Percentiles rank a stretch among this genome's conserved stretches.
phyloP scores from a whole-genome alignment of 2,113 vertebrate species.

The Acanthochromis polyacanthus region DNA sequence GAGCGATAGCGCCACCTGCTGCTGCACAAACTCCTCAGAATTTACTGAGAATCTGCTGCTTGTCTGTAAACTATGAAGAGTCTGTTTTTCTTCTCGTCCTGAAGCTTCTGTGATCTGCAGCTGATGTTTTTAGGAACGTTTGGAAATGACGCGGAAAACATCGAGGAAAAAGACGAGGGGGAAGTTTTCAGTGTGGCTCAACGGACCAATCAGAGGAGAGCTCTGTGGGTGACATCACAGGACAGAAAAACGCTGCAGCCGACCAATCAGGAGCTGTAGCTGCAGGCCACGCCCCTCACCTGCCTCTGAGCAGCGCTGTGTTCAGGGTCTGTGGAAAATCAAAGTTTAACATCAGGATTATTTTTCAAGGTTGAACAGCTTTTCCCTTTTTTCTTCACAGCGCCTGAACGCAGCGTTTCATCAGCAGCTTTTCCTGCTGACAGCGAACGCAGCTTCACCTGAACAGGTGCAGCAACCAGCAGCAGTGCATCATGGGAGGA shows the following conservation, averaged over 20 bases:
- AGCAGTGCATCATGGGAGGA: conserved; percentile 17
- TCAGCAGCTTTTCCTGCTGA: background rate
- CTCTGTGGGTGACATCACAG: conserved; percentile 6
- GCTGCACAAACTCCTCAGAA: background rate
- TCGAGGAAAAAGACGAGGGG: too few relatives aligned
- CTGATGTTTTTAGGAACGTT: too few relatives aligned
- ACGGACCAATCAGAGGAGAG: conserved; percentile 43
- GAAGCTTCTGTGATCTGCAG: too few relatives aligned
- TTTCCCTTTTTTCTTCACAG: background rate
- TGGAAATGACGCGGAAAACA: too few relatives aligned
- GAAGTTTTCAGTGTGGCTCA: conserved; percentile 54
- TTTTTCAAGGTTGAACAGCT: background rate
- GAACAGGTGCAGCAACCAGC: too few relatives aligned
- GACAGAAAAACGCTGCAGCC: background rate
- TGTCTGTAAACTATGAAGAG: too few relatives aligned
- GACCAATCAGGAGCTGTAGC: conserved; percentile 20
- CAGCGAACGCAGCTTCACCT: conserved; percentile 27
- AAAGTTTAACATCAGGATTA: background rate
- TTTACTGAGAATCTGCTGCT: too few relatives aligned
- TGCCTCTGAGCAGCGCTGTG: background rate
- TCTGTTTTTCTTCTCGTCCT: too few relatives aligned
- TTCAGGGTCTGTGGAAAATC: conserved; percentile 28
- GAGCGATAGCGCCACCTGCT: background rate
- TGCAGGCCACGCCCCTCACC: background rate
- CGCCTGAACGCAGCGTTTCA: conserved; percentile 17